A percentile compares a stretch with the other conserved stretches of the same genome.
phyloP scores from a whole-genome alignment of 2,888 invertebrate species.

The Lithosia quadra region DNA sequence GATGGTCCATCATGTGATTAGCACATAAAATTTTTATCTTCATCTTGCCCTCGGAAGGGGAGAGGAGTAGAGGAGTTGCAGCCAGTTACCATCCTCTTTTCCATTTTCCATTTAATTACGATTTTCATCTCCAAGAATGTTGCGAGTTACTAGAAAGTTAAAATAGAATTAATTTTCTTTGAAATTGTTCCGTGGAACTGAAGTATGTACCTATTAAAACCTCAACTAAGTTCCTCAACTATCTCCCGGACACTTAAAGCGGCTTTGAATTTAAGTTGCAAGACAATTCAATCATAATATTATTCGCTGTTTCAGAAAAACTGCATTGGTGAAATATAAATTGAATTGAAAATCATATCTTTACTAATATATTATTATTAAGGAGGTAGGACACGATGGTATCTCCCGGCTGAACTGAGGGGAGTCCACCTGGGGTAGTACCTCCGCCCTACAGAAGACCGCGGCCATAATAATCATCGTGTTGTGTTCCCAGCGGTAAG shows the following conservation, averaged over 20 bases:
- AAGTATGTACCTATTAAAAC: slow-evolving; percentile 13
- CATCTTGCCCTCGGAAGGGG: no score
- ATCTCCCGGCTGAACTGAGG: no score
- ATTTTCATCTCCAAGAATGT: background rate
- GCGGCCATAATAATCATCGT: no score
- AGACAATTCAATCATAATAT: slow-evolving; percentile 4
- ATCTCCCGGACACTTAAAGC: slow-evolving; percentile 7
- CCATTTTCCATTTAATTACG: background rate
- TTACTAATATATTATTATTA: no score
- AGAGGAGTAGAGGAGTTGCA: no score
- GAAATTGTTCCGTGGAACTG: slow-evolving; percentile 12
- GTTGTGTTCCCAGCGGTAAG: no score
- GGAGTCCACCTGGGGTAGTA: no score
- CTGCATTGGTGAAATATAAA: background rate
- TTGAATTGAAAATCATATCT: background rate
- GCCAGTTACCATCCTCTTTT: background rate
- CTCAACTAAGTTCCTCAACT: slow-evolving; percentile 18
- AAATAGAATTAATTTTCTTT: slow-evolving; percentile 10
- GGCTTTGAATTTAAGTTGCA: slow-evolving; percentile 13
- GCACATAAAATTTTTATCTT: no score
- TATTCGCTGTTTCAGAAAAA: background rate
- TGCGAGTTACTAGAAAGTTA: background rate
- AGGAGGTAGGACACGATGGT: no score
- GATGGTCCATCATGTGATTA: no score
- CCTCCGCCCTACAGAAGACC: no score